Evolutionary conservation across 1,140 invertebrate species (phyloP).

Genomic region (Drosophila kurseongensis): DNA sequence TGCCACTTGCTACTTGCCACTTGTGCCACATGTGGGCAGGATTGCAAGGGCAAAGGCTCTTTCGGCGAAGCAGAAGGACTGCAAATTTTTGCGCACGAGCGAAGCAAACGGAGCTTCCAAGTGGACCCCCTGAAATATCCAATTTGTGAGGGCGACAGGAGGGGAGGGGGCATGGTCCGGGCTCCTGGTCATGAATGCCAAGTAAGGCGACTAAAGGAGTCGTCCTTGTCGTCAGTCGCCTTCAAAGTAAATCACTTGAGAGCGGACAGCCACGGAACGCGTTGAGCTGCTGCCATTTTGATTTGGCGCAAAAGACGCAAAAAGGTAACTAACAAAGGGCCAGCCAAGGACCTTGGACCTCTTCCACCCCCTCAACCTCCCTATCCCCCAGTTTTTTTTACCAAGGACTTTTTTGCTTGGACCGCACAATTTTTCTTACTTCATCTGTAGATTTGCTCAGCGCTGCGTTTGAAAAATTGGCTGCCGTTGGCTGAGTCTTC

Average conservation of each 20-base stretch:
- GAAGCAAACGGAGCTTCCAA: slow-evolving; percentile 55
- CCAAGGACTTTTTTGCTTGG: slow-evolving; percentile 56
- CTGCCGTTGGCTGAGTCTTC: slow-evolving; percentile 42
- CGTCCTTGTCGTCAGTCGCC: slow-evolving; percentile 59
- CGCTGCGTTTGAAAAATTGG: slow-evolving; percentile 74
- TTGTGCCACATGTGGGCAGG: slow-evolving; percentile 48
- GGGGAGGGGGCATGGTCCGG: background rate
- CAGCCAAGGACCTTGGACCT: slow-evolving; percentile 48
- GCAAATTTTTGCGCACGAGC: slow-evolving; percentile 79
- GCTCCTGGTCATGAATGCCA: slow-evolving; percentile 74
- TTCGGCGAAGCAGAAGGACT: slow-evolving; percentile 36
- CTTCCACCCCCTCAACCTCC: background rate
- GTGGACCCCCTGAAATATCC: slow-evolving; percentile 61
- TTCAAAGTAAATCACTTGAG: slow-evolving; percentile 79
- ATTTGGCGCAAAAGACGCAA: slow-evolving; percentile 75
- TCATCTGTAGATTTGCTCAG: slow-evolving; percentile 51
- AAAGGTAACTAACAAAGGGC: slow-evolving; percentile 79
- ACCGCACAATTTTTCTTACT: slow-evolving; percentile 81
- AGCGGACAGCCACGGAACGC: slow-evolving; percentile 44
- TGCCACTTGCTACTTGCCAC: slow-evolving; percentile 51
- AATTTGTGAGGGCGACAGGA: slow-evolving; percentile 58
- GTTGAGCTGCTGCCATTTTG: slow-evolving; percentile 75
- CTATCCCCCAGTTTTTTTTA: slow-evolving; percentile 24
- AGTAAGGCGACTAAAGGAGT: slow-evolving; percentile 74
- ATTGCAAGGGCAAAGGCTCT: slow-evolving; percentile 24